phyloP scores from a whole-genome alignment of 2,888 invertebrate species.

The Yponomeuta cagnagella region DNA sequence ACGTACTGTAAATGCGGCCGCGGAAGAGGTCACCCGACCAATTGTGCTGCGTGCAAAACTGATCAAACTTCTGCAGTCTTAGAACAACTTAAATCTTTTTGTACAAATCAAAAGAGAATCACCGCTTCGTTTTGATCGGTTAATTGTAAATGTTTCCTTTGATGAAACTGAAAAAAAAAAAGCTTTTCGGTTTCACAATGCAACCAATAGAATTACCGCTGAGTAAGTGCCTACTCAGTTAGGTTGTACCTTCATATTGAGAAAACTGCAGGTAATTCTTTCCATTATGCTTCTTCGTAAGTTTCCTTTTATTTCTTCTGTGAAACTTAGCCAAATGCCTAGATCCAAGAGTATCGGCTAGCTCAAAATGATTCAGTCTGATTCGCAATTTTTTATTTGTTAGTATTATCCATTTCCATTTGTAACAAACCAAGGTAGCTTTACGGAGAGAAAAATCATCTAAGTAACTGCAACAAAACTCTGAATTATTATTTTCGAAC shows the following conservation, averaged over 20 bases:
- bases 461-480: conserved; percentile 40
- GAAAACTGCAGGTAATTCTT: conserved; percentile 41
- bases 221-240: background rate
- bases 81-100: conserved; percentile 47
- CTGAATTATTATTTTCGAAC: too few species aligned
- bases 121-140: conserved; percentile 41
- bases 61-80: conserved; percentile 12
- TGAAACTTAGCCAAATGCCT: conserved; percentile 42
- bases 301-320: conserved; percentile 36
- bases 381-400: conserved; percentile 39
- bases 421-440: conserved; percentile 35
- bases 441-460: conserved; percentile 43
- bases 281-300: conserved; percentile 27
- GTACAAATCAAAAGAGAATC: conserved; percentile 37
- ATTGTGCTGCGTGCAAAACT: background rate
- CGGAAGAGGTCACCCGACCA: conserved; percentile 11
- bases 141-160: conserved; percentile 24
- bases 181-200: background rate
- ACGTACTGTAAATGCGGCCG: conserved; percentile 17
- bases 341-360: conserved; percentile 47
- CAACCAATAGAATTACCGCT: background rate
- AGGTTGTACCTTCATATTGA: conserved; percentile 34
- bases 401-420: conserved; percentile 50
- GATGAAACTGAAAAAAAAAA: conserved; percentile 38
- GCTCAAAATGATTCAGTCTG: conserved; percentile 48